Conservation (phyloP, 2,113 vertebrate species). For the Cheilinus undulatus region DNA sequence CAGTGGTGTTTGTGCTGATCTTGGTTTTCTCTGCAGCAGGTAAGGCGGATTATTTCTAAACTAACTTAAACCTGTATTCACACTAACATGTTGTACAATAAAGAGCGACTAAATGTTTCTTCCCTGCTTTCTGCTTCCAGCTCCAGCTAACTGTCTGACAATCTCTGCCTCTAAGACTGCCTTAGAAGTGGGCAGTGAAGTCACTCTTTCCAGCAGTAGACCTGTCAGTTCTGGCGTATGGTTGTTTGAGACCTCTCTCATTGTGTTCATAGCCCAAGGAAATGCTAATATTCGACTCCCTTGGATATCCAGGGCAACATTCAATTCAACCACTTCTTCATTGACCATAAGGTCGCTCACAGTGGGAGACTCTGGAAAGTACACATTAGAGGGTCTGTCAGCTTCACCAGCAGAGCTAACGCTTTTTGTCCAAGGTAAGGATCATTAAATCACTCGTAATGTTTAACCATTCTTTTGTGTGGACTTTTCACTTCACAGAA, state of each 20-base stretch:
- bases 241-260: neutral
- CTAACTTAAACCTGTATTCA: neutral
- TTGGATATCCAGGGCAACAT: neutral
- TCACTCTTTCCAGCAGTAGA: conserved; percentile 59
- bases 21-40: conserved; percentile 37
- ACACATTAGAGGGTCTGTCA: neutral
- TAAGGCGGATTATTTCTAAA: conserved; percentile 39
- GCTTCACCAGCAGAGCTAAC: fast-evolving
- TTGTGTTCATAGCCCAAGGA: conserved; percentile 4
- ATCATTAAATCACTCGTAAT: neutral
- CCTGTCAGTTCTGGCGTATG: conserved; percentile 48
- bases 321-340: neutral
- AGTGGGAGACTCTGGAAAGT: conserved; percentile 66
- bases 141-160: conserved; percentile 1
- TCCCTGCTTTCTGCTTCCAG: conserved; percentile 54
- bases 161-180: conserved; percentile 64
- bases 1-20: conserved; percentile 36
- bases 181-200: conserved; percentile 49
- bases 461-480: neutral
- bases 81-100: neutral
- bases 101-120: neutral
- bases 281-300: fast-evolving
- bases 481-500: no score
- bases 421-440: conserved; percentile 78
- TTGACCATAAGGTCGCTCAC: conserved; percentile 55